These are phyloP conservation scores for Arctocebus calabarensis DNA, from an alignment of 2,797 vertebrate genomes.

Conservation along the genomic window DNA sequence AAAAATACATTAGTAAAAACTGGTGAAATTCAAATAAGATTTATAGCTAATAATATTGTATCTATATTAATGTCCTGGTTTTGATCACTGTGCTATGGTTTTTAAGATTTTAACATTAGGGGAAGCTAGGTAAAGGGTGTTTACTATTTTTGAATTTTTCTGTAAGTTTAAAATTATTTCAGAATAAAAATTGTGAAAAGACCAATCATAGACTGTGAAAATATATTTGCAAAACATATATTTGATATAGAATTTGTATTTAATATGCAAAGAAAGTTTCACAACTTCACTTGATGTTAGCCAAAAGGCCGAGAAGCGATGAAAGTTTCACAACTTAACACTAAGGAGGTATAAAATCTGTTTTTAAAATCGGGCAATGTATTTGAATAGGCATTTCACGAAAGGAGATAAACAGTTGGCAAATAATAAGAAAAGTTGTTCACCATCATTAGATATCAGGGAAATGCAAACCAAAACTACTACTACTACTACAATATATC, in stretches of 20 bases:
- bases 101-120: constrained; percentile 13
- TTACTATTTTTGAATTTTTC: constrained; percentile 33
- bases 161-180: constrained; percentile 30
- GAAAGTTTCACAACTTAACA: not conserved
- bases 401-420: not conserved
- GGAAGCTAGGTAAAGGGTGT: not conserved
- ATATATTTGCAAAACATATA: constrained; percentile 9
- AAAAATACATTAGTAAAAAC: not conserved
- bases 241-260: not conserved
- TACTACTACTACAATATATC: not conserved
- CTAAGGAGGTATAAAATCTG: not conserved
- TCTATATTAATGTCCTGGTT: constrained; percentile 33
- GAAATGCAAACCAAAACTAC: constrained; percentile 26
- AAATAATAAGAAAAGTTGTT: constrained; percentile 1
- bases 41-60: not conserved
- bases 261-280: constrained; percentile 3
- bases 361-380: not conserved
- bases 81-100: not conserved
- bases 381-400: constrained; percentile 10
- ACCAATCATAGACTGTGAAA: not conserved
- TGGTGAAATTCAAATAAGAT: constrained; percentile 45
- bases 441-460: not conserved
- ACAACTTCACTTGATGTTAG: too few species aligned
- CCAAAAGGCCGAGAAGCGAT: too few species aligned
- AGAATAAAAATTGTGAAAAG: constrained; percentile 29